These are phyloP conservation scores for Chloroclysta siterata DNA, from an alignment of 2,888 invertebrate species.

Conservation along the genomic window DNA sequence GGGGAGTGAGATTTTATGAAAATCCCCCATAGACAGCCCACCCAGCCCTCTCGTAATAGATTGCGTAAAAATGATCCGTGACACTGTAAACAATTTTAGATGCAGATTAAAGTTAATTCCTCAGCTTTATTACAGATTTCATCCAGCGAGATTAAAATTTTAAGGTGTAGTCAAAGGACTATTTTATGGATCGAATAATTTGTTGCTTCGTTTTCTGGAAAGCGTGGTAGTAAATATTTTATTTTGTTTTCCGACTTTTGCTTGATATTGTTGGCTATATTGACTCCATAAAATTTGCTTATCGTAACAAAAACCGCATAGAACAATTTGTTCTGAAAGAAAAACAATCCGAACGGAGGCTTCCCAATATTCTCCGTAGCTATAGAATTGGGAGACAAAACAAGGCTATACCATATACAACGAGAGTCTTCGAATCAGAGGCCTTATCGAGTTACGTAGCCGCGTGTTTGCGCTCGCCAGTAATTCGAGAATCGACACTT, in stretches of 20 bases:
- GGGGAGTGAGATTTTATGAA: slow-evolving; percentile 54
- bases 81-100: slow-evolving; percentile 39
- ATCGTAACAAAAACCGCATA: slow-evolving; percentile 27
- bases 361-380: slow-evolving; percentile 43
- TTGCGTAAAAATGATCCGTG: slow-evolving; percentile 37
- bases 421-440: slow-evolving; percentile 47
- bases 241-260: slow-evolving; percentile 13
- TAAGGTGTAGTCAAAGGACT: slow-evolving; percentile 21
- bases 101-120: slow-evolving; percentile 36
- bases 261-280: slow-evolving; percentile 14
- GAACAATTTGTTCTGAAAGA: slow-evolving; percentile 39
- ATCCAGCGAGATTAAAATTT: slow-evolving; percentile 31
- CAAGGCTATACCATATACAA: slow-evolving; percentile 45
- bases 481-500: slow-evolving; percentile 56
- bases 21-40: slow-evolving; percentile 49
- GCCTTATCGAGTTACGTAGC: slow-evolving; percentile 46
- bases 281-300: slow-evolving; percentile 30
- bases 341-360: slow-evolving; percentile 37
- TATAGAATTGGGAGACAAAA: slow-evolving; percentile 40
- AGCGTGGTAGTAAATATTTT: slow-evolving; percentile 12
- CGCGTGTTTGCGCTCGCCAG: slow-evolving; percentile 45
- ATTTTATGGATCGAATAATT: slow-evolving; percentile 25
- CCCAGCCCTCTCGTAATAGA: slow-evolving; percentile 46
- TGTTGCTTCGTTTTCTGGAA: slow-evolving; percentile 20
- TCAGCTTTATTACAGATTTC: slow-evolving; percentile 33